These are phyloP conservation scores for Danio albolineatus DNA, from an alignment of 2,797 vertebrate genomes.

Conservation along the genomic window DNA sequence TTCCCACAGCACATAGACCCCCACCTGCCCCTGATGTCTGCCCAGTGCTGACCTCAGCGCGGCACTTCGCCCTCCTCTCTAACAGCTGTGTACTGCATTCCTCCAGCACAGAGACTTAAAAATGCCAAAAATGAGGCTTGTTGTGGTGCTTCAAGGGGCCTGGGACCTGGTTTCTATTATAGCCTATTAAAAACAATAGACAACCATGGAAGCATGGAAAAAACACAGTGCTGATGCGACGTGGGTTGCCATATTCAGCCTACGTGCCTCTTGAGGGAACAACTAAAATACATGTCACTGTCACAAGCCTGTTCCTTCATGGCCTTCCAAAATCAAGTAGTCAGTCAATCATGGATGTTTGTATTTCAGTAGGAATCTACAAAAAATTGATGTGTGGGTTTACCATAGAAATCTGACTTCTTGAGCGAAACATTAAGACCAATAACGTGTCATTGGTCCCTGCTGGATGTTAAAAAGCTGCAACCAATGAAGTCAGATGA, in stretches of 20 bases:
- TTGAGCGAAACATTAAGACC: slow-evolving; percentile 24
- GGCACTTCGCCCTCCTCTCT: slow-evolving; percentile 60
- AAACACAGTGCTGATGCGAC: background rate
- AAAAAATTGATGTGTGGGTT: background rate
- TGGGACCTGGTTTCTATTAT: slow-evolving; percentile 76
- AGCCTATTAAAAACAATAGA: slow-evolving; percentile 70
- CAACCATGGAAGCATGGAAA: slow-evolving; percentile 62
- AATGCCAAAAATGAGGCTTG: slow-evolving; percentile 75
- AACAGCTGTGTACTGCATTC: slow-evolving; percentile 79
- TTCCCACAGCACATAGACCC: slow-evolving; percentile 54
- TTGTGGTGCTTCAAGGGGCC: slow-evolving; percentile 72
- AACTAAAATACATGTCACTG: slow-evolving; percentile 20
- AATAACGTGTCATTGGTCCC: slow-evolving; percentile 17
- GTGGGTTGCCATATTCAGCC: slow-evolving; percentile 33
- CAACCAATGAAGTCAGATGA: slow-evolving; percentile 12
- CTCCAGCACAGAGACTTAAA: slow-evolving; percentile 69
- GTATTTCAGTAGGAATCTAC: too few species aligned
- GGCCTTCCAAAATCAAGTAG: slow-evolving; percentile 1
- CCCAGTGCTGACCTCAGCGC: slow-evolving; percentile 73
- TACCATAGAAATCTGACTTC: background rate
- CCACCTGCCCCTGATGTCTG: slow-evolving; percentile 70
- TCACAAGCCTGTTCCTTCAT: background rate
- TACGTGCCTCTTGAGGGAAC: background rate
- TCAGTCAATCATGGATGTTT: background rate
- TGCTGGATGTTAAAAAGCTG: slow-evolving; percentile 12